Base-by-base conservation (phyloP, 2,888 invertebrate genomes). In the Synanthedon andrenaeformis region DNA sequence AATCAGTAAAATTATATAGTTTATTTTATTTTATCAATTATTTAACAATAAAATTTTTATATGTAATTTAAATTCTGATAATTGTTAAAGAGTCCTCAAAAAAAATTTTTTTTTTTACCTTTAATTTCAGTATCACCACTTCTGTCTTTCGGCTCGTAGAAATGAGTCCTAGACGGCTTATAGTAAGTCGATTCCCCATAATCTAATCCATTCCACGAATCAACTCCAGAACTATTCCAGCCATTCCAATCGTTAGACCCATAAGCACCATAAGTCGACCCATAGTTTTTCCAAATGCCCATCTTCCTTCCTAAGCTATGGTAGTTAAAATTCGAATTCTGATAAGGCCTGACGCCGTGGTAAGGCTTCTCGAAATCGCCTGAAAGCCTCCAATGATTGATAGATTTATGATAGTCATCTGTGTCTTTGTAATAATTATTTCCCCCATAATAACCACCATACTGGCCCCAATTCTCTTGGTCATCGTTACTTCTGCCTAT, bases 391-490 rank as follows among this genome's bases (percentile, higher is more conserved):
- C 91, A 91, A 55, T 91, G 88, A 51, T 83, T 82, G 1, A 80
- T 69, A 1, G 87, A 81, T 55, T 83, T 82, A 55, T 81, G 78
- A 54, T 82, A 84, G 41, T 85, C 83, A 3, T 78, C 76, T 12
- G 74, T 63, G 54, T 87, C 75, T 55, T 85, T 83, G 55, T 85
- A 85, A 48, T 84, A 83, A 2, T 65, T 64, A 19, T 76, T 70
- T 17, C 69, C 66, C 0, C 86, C 83, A 61, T 93, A 93, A 11
- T 79, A 79, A 0, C 91, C 90, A 0, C 91, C 91, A 61, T 92
- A 91, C 55, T 88, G 84, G 0, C 90, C 90, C 90, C 90, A 91
- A 28, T 79, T 79, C 50, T 86, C 84, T 42, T 84, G 76, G 1
- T 82, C 77, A 1, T 79, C 77, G 3, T 76, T 69, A 54, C 72